Percentiles rank a stretch among this genome's conserved stretches.
These are phyloP conservation scores for Heteronetta atricapilla DNA, from an alignment of 2,113 vertebrate species.

Conservation along the genomic window DNA sequence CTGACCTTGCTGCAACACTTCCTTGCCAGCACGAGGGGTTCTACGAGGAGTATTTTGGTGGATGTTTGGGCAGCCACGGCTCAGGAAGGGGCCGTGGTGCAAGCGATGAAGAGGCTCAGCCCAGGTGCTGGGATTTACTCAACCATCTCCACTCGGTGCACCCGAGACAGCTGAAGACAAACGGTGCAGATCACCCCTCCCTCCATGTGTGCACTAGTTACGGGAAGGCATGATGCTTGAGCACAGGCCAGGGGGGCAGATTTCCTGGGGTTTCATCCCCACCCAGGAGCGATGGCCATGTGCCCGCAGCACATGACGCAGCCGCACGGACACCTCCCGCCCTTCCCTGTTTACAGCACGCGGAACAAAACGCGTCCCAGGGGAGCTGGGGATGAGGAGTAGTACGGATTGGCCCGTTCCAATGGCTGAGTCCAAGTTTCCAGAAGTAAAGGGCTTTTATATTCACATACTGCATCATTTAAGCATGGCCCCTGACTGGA, in stretches of 20 bases:
- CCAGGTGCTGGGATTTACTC: neutral
- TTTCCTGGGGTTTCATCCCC: conserved; percentile 29
- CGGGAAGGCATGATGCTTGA: neutral
- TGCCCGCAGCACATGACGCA: neutral
- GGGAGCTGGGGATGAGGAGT: conserved; percentile 20
- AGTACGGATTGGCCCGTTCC: neutral
- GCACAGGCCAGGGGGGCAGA: neutral
- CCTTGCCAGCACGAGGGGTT: neutral
- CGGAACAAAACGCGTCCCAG: conserved; percentile 4
- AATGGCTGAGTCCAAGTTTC: conserved; percentile 64
- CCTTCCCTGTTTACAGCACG: conserved; percentile 33
- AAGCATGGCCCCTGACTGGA: conserved; percentile 38
- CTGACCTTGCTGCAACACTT: accelerated
- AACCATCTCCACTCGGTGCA: neutral
- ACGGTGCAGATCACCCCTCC: accelerated
- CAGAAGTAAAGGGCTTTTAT: conserved; percentile 48
- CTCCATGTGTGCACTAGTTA: neutral
- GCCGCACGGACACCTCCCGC: neutral
- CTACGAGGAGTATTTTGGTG: accelerated
- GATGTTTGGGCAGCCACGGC: neutral
- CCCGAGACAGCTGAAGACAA: neutral
- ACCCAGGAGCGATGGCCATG: neutral
- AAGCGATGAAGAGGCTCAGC: accelerated
- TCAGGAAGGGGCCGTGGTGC: neutral
- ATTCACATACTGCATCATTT: conserved; percentile 24